These are phyloP conservation scores for Nyleta sp. DNA, from an alignment of 2,888 invertebrate species.

Conservation along the genomic window DNA sequence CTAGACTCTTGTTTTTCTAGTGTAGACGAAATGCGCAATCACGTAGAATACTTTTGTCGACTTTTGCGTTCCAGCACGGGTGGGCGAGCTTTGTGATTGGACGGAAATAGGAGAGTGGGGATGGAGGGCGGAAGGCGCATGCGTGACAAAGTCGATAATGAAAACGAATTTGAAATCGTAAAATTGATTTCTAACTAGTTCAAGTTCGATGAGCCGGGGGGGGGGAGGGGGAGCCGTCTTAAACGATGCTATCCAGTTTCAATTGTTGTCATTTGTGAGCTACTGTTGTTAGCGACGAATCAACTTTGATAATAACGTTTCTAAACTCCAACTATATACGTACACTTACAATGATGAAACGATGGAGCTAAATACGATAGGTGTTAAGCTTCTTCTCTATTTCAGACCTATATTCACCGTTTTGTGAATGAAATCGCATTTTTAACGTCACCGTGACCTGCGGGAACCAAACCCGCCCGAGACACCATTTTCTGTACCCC, in stretches of 20 bases:
- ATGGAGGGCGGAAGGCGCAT: slow-evolving; percentile 4
- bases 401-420: slow-evolving; percentile 47
- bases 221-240: slow-evolving; percentile 32
- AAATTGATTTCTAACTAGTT: slow-evolving; percentile 56
- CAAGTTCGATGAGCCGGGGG: slow-evolving; percentile 55
- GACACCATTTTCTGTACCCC: no score
- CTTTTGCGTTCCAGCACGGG: slow-evolving; percentile 24
- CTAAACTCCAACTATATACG: slow-evolving; percentile 64
- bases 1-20: no score
- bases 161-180: slow-evolving; percentile 53
- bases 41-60: slow-evolving; percentile 42
- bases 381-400: slow-evolving; percentile 58
- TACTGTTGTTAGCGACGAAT: slow-evolving; percentile 54
- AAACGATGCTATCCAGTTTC: slow-evolving; percentile 47
- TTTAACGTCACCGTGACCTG: slow-evolving; percentile 41
- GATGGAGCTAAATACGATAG: slow-evolving; percentile 57
- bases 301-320: slow-evolving; percentile 65
- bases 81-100: slow-evolving; percentile 11
- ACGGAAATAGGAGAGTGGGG: background rate
- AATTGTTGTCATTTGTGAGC: slow-evolving; percentile 53
- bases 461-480: slow-evolving; percentile 2
- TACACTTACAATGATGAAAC: slow-evolving; percentile 49
- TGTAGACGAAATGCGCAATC: no score
- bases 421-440: slow-evolving; percentile 45
- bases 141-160: slow-evolving; percentile 34